Base-by-base conservation (phyloP, 2,888 invertebrate genomes). In the Netelia virgata region DNA sequence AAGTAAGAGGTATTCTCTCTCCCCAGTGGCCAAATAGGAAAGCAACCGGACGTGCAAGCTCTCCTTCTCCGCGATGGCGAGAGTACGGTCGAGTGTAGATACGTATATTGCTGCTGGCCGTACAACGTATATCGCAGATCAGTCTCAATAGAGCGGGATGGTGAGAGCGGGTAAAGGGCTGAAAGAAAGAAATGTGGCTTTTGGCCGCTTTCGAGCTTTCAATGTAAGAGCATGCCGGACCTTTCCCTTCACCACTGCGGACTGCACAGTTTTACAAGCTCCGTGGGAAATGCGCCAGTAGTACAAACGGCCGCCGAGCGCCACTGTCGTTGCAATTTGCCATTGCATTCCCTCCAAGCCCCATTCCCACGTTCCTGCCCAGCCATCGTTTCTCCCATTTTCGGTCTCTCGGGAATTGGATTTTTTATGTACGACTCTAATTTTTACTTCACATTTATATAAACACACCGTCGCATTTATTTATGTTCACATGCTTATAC, bases 191-290 rank as follows among this genome's bases (percentile, higher is more conserved):
- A 47, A 9, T 47, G 10, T n/a, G 55, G 76, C 80, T 80, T 84
- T 63, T 73, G 64, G 84, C 76, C 76, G 61, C 73, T 77, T 74
- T 55, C 69, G 81, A 78, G 78, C 81, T 82, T 84, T 82, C 74
- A 81, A 84, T 84, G 81, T 78, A 74, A 84, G 84, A 81, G 73
- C 81, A 81, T 69, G 81, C 81, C 43, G 81, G 77, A 84, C 74
- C 81, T 70, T 84, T 84, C 84, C 80, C 84, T 81, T 28, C 81
- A 81, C 43, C 81, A 20, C 69, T 81, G 77, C 28, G 28, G 59
- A 68, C 47, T 53, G 10, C 80, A 76, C 72, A 80, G 75, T 72
- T 72, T 61, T 68, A 64, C 78, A 43, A 84, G 73, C 77, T 73
- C 50, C 77, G 73, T 81, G 77, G 80, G 81, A 78, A 84, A 55